Evolutionary conservation across 2,113 vertebrate species (phyloP).

Genomic region (Oncorhynchus tshawytscha): DNA sequence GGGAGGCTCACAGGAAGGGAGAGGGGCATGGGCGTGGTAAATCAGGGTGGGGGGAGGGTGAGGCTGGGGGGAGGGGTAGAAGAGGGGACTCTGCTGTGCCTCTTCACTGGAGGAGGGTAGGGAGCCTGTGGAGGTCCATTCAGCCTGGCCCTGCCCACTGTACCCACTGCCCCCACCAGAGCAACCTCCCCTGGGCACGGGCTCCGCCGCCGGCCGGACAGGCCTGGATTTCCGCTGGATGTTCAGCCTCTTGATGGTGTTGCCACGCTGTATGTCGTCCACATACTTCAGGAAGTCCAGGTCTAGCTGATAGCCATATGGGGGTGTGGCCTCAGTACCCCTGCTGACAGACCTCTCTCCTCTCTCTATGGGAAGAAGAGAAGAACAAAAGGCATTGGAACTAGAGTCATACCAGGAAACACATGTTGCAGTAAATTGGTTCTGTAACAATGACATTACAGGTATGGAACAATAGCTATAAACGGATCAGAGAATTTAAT

Average conservation of each 20-base stretch:
- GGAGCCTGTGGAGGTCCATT: conserved; percentile 92
- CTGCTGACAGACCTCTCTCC: conserved; percentile 73
- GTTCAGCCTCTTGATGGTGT: conserved; percentile 92
- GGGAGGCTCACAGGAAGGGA: conserved; percentile 69
- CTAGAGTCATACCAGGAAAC: too few relatives aligned
- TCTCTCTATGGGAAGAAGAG: conserved; percentile 70
- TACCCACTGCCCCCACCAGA: conserved; percentile 50
- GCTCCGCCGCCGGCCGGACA: conserved; percentile 55
- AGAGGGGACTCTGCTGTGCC: conserved; percentile 79
- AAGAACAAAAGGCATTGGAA: too few relatives aligned
- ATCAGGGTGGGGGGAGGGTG: conserved; percentile 31
- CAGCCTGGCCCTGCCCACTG: conserved; percentile 60
- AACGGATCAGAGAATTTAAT: too few relatives aligned
- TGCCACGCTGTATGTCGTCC: conserved; percentile 95
- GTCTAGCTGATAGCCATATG: conserved; percentile 96
- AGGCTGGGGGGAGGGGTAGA: conserved; percentile 53
- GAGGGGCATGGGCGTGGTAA: conserved; percentile 47
- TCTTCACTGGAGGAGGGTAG: conserved; percentile 92
- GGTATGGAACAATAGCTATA: too few relatives aligned
- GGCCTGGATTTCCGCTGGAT: conserved; percentile 85
- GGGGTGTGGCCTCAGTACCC: conserved; percentile 71
- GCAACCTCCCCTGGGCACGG: conserved; percentile 12
- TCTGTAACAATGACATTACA: too few relatives aligned
- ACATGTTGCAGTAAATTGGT: too few relatives aligned
- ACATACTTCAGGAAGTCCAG: conserved; percentile 98